phyloP scores from a whole-genome alignment of 2,888 invertebrate species.

The Macropis europaea region DNA sequence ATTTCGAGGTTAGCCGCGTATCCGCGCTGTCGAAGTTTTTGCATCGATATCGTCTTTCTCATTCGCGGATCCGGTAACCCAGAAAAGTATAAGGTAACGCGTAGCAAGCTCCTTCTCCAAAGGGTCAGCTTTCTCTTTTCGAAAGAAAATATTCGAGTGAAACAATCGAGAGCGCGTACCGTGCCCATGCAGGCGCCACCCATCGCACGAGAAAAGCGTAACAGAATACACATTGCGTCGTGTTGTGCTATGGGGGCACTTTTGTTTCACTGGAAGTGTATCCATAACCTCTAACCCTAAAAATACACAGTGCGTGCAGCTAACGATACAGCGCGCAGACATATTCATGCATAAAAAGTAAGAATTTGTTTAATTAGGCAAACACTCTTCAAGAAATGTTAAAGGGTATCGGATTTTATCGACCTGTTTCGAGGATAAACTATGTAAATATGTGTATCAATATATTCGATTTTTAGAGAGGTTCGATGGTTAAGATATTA shows the following conservation, averaged over 20 bases:
- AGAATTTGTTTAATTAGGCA: no score
- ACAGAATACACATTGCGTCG: slow-evolving; percentile 28
- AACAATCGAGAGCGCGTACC: slow-evolving; percentile 29
- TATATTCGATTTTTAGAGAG: no score
- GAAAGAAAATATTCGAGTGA: slow-evolving; percentile 53
- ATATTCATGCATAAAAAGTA: no score
- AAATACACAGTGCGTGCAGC: no score
- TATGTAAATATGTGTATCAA: no score
- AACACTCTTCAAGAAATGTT: no score
- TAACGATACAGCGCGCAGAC: no score
- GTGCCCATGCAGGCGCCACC: slow-evolving; percentile 3
- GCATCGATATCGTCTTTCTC: slow-evolving; percentile 56
- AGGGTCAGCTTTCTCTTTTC: slow-evolving; percentile 60
- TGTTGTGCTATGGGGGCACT: neutral
- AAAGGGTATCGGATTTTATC: no score
- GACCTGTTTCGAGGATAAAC: no score
- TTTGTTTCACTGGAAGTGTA: neutral
- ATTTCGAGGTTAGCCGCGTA: slow-evolving; percentile 28
- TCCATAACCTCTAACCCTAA: no score
- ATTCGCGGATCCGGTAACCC: slow-evolving; percentile 60
- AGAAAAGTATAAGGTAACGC: slow-evolving; percentile 59
- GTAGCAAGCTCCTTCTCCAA: slow-evolving; percentile 24
- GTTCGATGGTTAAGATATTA: no score
- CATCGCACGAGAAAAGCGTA: slow-evolving; percentile 22
- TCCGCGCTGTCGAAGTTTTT: slow-evolving; percentile 27